A percentile compares a stretch with the other conserved stretches of the same genome.
Conservation (phyloP, 1,140 invertebrate species). For the Aleiodes sp. region DNA sequence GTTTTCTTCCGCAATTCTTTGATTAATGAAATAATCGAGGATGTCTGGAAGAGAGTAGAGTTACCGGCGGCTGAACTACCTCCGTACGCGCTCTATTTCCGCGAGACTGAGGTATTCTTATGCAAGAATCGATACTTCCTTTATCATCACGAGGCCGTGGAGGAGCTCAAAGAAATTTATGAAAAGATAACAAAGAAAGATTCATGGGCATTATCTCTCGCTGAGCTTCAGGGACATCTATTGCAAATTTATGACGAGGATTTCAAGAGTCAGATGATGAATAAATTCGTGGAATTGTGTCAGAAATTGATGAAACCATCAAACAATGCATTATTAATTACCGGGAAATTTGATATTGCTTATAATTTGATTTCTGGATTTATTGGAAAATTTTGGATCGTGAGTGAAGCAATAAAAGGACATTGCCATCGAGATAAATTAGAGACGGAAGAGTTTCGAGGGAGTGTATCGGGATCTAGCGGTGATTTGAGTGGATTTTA, state of each 20-base stretch:
- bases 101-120: slow-evolving; percentile 43
- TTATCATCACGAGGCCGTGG: slow-evolving; percentile 42
- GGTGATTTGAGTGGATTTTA: no score
- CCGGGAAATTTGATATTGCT: neutral
- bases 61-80: neutral
- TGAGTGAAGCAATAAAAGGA: neutral
- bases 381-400: neutral
- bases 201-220: slow-evolving; percentile 48
- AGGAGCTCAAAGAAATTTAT: slow-evolving; percentile 47
- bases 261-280: slow-evolving; percentile 4
- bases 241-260: slow-evolving; percentile 36
- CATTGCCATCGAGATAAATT: neutral
- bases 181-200: neutral
- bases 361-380: neutral
- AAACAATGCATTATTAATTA: neutral
- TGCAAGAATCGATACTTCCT: slow-evolving; percentile 44
- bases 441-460: neutral
- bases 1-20: neutral
- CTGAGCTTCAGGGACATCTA: slow-evolving; percentile 43
- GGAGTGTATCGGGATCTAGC: neutral
- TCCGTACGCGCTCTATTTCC: slow-evolving; percentile 34
- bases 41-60: slow-evolving; percentile 9
- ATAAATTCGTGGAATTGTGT: slow-evolving; percentile 40
- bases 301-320: slow-evolving; percentile 34
- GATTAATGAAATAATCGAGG: neutral